Conservation (phyloP, 2,113 vertebrate genomes). For the Platanista minor region DNA sequence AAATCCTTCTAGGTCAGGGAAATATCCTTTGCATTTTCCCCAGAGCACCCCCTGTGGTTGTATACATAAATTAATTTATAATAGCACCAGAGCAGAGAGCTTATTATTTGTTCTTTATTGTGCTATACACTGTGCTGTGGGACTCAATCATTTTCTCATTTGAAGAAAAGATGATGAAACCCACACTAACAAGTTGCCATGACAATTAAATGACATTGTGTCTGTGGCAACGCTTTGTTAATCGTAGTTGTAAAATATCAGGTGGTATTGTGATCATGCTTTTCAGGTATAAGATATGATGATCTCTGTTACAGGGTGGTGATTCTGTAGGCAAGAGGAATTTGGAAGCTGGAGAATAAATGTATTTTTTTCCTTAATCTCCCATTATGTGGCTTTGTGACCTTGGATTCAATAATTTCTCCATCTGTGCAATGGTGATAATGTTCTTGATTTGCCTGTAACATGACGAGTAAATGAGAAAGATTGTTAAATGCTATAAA, state of each 20-base stretch:
- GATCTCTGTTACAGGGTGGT: neutral
- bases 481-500: neutral
- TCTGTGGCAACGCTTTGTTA: neutral
- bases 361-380: neutral
- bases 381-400: neutral
- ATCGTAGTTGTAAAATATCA: slow-evolving; percentile 4
- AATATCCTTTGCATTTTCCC: neutral
- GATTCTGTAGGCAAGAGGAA: neutral
- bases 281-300: neutral
- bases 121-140: neutral
- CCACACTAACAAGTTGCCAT: slow-evolving; percentile 27
- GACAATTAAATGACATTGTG: slow-evolving; percentile 17
- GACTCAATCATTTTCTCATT: neutral
- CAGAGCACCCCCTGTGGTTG: neutral
- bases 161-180: slow-evolving; percentile 32
- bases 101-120: slow-evolving; percentile 17
- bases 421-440: neutral
- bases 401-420: neutral
- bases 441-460: neutral
- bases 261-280: neutral
- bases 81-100: neutral
- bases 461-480: neutral
- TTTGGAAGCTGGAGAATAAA: neutral
- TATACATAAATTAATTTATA: neutral
- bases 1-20: neutral